Evolutionary conservation across 2,113 vertebrate species (phyloP), one percentile per base, ranked within the genome.

Genomic region (Daboia siamensis): DNA sequence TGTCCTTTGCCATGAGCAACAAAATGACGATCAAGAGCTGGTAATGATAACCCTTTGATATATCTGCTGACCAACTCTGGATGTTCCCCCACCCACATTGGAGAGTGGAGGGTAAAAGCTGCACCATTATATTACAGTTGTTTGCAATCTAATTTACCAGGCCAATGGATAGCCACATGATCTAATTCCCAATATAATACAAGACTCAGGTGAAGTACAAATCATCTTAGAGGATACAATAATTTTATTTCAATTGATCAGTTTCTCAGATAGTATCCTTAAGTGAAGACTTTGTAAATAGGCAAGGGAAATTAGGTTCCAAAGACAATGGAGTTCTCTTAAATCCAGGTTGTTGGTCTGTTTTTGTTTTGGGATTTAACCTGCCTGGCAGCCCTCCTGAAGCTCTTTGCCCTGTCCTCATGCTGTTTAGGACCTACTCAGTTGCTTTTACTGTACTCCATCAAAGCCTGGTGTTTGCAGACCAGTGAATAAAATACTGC

Each of bases 191-290:
- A 97, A 97, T 98, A 98, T 97, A 97, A 97, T 97, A 97, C 97
- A 97, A 97, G 97, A 98, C 96, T 46, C 92, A 98, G 98, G 98
- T 98, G 98, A 98, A 98, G 98, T 98, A 98, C 98, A 99, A 98
- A 98, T 98, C 98, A 98, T 98, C 98, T 98, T 98, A 98, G 98
- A 98, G 97, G 97, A 98, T 97, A 98, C 97, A 96, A 98, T 98
- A 98, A 99, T 98, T 98, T 95, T 93, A 96, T 99, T 99, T 98
- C 96, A 93, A 99, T 99, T 98, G 98, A 99, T 98, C 98, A 97
- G 96, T 94, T 98, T 98, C 98, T 98, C 98, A 98, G 97, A 97
- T 97, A 97, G 97, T 96, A 98, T 97, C 97, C 96, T 97, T 97
- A 0, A 9, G 97, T 98, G 94, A 96, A 96, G 96, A 97, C 97